Percentiles rank a stretch among this genome's conserved stretches.
Evolutionary conservation across 1,140 invertebrate species (phyloP).

Genomic region (Magallana angulata): DNA sequence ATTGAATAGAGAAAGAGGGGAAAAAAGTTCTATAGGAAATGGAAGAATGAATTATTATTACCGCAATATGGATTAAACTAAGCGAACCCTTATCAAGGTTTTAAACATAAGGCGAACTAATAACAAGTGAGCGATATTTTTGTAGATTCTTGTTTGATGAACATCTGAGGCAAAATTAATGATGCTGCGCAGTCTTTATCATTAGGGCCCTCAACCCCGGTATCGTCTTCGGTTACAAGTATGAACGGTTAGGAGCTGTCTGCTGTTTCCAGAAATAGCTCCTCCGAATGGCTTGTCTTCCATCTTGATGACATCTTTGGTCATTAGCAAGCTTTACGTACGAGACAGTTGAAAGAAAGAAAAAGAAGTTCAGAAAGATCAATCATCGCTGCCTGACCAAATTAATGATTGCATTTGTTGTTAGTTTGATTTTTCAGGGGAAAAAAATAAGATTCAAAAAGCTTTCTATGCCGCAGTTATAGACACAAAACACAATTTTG

Average conservation of each 20-base stretch:
- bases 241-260: background rate
- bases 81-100: too few relatives aligned
- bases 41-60: too few relatives aligned
- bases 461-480: too few relatives aligned
- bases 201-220: background rate
- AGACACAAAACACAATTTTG: too few relatives aligned
- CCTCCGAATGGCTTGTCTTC: background rate
- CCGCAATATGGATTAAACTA: too few relatives aligned
- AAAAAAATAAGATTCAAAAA: too few relatives aligned
- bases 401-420: background rate
- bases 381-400: background rate
- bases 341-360: background rate
- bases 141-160: background rate
- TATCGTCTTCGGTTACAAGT: background rate
- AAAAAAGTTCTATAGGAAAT: too few relatives aligned
- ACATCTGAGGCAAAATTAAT: background rate
- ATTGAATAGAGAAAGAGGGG: too few relatives aligned
- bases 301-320: background rate
- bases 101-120: too few relatives aligned
- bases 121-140: too few relatives aligned
- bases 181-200: background rate
- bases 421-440: too few relatives aligned
- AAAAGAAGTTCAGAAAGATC: background rate
- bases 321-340: background rate
- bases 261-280: background rate